Evolutionary conservation across 2,113 vertebrate genomes (phyloP), one percentile per base, ranked within the genome.

Genomic region (Phyllostomus discolor): DNA sequence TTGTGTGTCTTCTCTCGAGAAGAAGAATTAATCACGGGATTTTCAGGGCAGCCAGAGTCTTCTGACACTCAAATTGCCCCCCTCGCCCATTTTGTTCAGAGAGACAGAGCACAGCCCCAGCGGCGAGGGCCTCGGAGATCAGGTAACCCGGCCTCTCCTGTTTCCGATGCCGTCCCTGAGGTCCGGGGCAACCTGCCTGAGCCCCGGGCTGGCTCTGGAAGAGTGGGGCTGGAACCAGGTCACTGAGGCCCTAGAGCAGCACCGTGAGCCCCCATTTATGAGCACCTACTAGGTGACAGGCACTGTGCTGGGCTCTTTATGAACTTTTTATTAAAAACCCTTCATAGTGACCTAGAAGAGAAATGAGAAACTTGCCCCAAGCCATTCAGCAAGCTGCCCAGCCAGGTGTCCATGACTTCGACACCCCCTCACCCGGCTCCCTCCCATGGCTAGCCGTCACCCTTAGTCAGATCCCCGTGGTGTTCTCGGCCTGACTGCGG

Each of bases 1-100:
- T 57, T 86, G 50, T 76, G 59, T 57, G 69, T 75, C 82, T 96
- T 92, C 93, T 94, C 86, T 80, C n/a, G n/a, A n/a, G n/a, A n/a
- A n/a, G n/a, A n/a, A 88, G 91, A 57, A 79, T 64, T 24, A 91
- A 95, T 91, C 69, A 87, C 73, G 80, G 79, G 86, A 87, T 83
- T 91, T 94, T 94, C 70, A 93, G 41, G 4, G 8, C 41, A 93
- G 46, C n/a, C 67, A 62, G 62, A 84, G 43, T 96, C 73, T 93
- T 59, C 54, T 31, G 83, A 86, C 26, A 33, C n/a, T 90, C 80
- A 83, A 15, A 76, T 54, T 35, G 31, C 5, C 64, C 46, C 73
- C 31, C 38, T 84, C 52, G 28, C 62, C 46, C 33, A 64, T 59
- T 89, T 90, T 81, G 64, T 54, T 70, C 73, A n/a, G 3, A 81